Evolutionary conservation across 2,113 vertebrate genomes (phyloP).

Genomic region (Mesoclemmys tuberculata): DNA sequence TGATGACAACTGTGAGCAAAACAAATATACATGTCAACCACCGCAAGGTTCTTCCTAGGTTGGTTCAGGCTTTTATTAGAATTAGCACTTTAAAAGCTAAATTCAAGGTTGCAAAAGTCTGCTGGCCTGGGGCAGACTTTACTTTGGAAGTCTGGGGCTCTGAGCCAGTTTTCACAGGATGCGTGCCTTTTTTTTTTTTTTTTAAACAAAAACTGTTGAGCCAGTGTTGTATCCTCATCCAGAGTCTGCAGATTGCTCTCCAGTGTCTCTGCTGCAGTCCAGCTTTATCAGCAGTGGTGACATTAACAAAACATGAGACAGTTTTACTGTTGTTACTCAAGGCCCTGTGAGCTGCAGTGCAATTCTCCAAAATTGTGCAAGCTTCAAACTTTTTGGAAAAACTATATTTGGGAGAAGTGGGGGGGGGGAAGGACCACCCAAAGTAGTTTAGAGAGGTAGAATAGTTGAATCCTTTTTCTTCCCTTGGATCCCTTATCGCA

Average conservation of each 20-base stretch:
- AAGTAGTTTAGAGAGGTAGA: not conserved
- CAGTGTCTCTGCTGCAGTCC: constrained; percentile 2
- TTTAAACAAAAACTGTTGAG: not conserved
- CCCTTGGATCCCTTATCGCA: not conserved
- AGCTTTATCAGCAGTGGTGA: not conserved
- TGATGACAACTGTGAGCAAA: not conserved
- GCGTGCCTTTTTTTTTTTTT: no score
- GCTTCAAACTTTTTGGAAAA: not conserved
- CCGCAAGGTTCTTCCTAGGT: accelerated
- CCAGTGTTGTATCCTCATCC: constrained; percentile 28
- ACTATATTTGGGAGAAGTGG: not conserved
- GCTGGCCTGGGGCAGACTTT: constrained; percentile 40
- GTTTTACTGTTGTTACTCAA: constrained; percentile 43
- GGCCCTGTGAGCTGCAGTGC: not conserved
- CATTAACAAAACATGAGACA: accelerated
- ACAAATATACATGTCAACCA: accelerated
- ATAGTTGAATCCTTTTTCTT: not conserved
- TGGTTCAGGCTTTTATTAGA: not conserved
- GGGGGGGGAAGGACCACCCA: not conserved
- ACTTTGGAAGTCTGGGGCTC: not conserved
- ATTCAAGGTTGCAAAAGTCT: constrained; percentile 9
- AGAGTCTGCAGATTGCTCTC: not conserved
- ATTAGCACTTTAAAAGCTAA: constrained; percentile 34
- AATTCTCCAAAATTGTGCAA: not conserved
- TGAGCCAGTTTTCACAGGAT: not conserved